Conservation (phyloP, 2,888 invertebrate species). For the Zelleria hepariella region DNA sequence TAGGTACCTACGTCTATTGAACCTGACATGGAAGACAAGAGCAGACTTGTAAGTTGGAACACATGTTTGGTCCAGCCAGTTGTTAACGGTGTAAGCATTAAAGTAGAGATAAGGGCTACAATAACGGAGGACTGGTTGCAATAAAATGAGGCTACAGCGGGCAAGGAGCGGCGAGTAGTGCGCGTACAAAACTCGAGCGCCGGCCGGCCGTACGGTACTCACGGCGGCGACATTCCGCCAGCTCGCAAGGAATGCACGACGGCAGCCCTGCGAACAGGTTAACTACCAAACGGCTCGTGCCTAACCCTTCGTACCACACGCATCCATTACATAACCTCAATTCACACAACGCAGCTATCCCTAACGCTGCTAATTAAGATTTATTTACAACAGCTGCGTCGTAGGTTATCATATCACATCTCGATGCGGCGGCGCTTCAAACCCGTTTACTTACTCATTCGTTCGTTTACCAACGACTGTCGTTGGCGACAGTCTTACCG, state of each 20-base stretch:
- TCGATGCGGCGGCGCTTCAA: constrained; percentile 24
- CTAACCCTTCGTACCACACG: constrained; percentile 41
- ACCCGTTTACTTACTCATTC: constrained; percentile 56
- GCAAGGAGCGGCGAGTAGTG: constrained; percentile 38
- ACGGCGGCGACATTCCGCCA: constrained; percentile 60
- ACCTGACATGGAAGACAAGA: neutral
- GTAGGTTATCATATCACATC: constrained; percentile 18
- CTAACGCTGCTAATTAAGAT: constrained; percentile 25
- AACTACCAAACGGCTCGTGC: constrained; percentile 32
- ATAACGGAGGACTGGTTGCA: constrained; percentile 44
- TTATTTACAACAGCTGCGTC: constrained; percentile 49
- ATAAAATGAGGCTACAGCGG: constrained; percentile 47
- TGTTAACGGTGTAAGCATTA: constrained; percentile 18
- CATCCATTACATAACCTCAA: constrained; percentile 40
- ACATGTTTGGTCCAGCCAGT: neutral
- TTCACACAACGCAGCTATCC: constrained; percentile 27
- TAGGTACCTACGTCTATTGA: neutral
- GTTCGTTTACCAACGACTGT: constrained; percentile 59
- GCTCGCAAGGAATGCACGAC: constrained; percentile 54
- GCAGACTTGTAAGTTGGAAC: neutral
- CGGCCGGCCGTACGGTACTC: constrained; percentile 56
- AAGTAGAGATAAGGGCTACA: constrained; percentile 50
- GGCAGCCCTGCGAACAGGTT: constrained; percentile 61
- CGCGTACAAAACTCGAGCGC: constrained; percentile 59
- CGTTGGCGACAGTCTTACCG: constrained; percentile 55